Evolutionary conservation across 2,888 invertebrate species (phyloP), one percentile per base, ranked within the genome.

Genomic region (Eristalis arbustorum): DNA sequence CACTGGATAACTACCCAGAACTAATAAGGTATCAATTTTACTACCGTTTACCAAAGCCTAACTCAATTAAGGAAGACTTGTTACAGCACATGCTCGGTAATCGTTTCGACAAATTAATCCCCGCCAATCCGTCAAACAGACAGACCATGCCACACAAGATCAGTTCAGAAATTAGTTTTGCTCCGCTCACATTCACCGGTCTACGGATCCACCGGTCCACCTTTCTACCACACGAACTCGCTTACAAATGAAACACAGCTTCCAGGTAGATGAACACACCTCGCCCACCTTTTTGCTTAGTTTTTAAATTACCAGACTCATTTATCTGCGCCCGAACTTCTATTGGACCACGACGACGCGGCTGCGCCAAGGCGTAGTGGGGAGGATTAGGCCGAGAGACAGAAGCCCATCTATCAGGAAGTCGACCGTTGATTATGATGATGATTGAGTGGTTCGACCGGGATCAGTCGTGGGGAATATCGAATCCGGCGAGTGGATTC

Each of bases 391-490:
- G 67, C 31, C 72, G 67, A 61, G 18, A 49, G 80, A 74, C 80
- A 80, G 80, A 80, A 80, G 80, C 80, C 80, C 61, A 80, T 80
- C 73, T 80, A 80, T 80, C 80, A 80, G 74, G 80, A 80, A 80
- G 74, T 68, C 74, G 49, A 68, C 80, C 22, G 80, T 80, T 80
- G 80, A 80, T 80, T 80, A 80, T 80, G 80, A 80, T 80, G 67
- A 74, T 80, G 80, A 80, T 80, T 80, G 80, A 80, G 74, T 80
- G 74, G 56, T 74, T 68, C 74, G 74, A 42, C 22, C 63, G 80
- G 68, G 67, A 74, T 73, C 57, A 57, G 73, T 68, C 56, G 66
- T 49, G 62, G 57, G 25, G 67, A 68, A 67, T 74, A 80, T 80
- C 68, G 80, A 74, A 80, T 74, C 49, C 74, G 34, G 77, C 62